These are phyloP conservation scores for Drosophila neoperkinsi DNA, from an alignment of 2,888 invertebrate species.

Conservation along the genomic window DNA sequence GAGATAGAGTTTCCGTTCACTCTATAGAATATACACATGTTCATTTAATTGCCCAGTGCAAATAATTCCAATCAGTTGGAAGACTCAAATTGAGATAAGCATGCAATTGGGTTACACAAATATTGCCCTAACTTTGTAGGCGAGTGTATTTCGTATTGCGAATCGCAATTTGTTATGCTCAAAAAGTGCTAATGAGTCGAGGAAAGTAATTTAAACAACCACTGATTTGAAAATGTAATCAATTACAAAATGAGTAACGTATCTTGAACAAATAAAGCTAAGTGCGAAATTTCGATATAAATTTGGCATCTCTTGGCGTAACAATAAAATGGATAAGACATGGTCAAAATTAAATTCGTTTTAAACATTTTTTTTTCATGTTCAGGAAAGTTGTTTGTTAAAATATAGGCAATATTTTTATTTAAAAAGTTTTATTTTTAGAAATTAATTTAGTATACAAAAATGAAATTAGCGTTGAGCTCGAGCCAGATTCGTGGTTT, in stretches of 20 bases:
- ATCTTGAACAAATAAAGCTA: background rate
- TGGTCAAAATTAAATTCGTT: background rate
- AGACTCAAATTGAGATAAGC: constrained; percentile 1
- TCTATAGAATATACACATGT: background rate
- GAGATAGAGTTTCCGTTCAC: constrained; percentile 2
- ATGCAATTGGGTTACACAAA: constrained; percentile 64
- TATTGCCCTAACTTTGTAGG: constrained; percentile 45
- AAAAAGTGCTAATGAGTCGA: constrained; percentile 41
- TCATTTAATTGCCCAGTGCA: constrained; percentile 7
- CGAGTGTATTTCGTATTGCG: constrained; percentile 22
- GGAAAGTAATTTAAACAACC: constrained; percentile 21
- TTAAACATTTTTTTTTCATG: background rate
- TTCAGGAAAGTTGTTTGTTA: background rate
- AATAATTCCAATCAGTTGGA: constrained; percentile 15
- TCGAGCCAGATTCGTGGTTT: background rate
- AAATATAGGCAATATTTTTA: background rate
- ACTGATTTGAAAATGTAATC: constrained; percentile 20
- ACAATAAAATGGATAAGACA: background rate
- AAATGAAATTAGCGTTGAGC: background rate
- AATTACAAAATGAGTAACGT: constrained; percentile 15
- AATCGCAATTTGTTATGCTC: constrained; percentile 19
- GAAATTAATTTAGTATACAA: background rate
- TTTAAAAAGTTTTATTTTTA: background rate
- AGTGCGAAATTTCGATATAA: background rate
- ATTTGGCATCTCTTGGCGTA: background rate